Percentiles rank a stretch among this genome's conserved stretches.
Evolutionary conservation across 2,797 vertebrate species (phyloP).

Genomic region (Cyclopterus lumpus): DNA sequence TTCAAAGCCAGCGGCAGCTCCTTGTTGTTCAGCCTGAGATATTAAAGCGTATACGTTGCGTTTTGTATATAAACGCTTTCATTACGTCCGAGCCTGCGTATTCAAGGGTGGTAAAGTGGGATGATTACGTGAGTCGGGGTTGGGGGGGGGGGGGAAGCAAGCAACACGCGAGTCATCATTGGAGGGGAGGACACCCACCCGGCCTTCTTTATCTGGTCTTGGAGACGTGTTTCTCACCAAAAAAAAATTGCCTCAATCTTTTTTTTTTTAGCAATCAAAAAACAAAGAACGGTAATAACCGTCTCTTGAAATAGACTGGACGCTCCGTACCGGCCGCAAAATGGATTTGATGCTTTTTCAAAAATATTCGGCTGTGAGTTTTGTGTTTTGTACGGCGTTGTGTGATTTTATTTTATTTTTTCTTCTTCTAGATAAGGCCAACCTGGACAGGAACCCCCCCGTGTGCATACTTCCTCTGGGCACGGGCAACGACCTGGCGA

Average conservation of each 20-base stretch:
- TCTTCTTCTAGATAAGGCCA: conserved; percentile 90
- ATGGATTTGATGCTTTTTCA: conserved; percentile 55
- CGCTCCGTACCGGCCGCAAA: conserved; percentile 54
- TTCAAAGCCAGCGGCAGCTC: conserved; percentile 33
- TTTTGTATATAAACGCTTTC: conserved; percentile 73
- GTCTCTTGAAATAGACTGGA: conserved; percentile 73
- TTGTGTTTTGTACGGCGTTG: conserved; percentile 46
- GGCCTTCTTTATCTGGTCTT: conserved; percentile 68
- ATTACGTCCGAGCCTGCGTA: conserved; percentile 70
- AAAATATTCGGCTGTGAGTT: conserved; percentile 29
- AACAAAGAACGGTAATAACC: conserved; percentile 82
- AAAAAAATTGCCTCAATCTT: conserved; percentile 87
- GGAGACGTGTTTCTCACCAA: conserved; percentile 66
- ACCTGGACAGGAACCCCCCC: conserved; percentile 91
- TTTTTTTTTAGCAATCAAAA: conserved; percentile 85
- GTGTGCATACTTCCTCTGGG: conserved; percentile 97
- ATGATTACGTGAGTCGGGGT: conserved; percentile 79
- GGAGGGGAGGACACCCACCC: conserved; percentile 43
- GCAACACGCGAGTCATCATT: conserved; percentile 82
- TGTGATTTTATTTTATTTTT: conserved; percentile 27
- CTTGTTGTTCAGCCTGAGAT: conserved; percentile 58
- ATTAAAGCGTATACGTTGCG: conserved; percentile 64
- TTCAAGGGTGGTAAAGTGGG: conserved; percentile 75
- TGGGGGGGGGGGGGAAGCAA: too few species aligned
- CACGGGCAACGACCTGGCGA: conserved; percentile 94